A percentile compares a stretch with the other conserved stretches of the same genome.
Evolutionary conservation across 2,888 invertebrate species (phyloP).

Genomic region (Tachina grossa): DNA sequence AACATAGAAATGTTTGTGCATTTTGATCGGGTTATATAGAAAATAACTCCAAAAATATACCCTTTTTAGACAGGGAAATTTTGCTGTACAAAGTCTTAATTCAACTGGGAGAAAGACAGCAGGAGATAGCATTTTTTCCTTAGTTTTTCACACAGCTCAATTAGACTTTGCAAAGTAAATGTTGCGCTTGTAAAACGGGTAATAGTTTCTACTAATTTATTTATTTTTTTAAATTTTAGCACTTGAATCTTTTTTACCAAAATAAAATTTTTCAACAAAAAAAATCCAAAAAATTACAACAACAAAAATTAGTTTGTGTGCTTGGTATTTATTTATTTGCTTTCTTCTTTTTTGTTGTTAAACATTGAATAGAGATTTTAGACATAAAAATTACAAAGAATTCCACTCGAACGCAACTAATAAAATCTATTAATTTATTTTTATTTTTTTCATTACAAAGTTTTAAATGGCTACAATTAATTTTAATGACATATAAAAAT

Average conservation of each 20-base stretch:
- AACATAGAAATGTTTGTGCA: too few species aligned
- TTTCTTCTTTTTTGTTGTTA: background rate
- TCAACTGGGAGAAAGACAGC: too few species aligned
- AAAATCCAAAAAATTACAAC: background rate
- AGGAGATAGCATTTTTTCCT: too few species aligned
- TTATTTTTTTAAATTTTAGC: background rate
- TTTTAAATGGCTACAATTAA: slow-evolving; percentile 25
- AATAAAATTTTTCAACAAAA: background rate
- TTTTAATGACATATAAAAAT: slow-evolving; percentile 59
- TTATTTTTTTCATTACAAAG: background rate
- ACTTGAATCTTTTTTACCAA: background rate
- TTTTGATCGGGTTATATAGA: too few species aligned
- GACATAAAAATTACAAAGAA: background rate
- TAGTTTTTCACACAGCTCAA: too few species aligned
- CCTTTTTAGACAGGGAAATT: too few species aligned
- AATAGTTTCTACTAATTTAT: too few species aligned
- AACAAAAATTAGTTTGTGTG: slow-evolving; percentile 7
- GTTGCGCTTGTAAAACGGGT: too few species aligned
- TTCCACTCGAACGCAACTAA: slow-evolving; percentile 12
- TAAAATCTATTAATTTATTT: background rate
- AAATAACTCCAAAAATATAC: too few species aligned
- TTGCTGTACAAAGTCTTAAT: too few species aligned
- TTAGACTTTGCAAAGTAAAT: too few species aligned
- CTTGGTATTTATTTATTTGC: background rate
- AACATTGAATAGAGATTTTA: background rate